Conservation (phyloP, 2,888 invertebrate genomes). For the Andricus quercusramuli region DNA sequence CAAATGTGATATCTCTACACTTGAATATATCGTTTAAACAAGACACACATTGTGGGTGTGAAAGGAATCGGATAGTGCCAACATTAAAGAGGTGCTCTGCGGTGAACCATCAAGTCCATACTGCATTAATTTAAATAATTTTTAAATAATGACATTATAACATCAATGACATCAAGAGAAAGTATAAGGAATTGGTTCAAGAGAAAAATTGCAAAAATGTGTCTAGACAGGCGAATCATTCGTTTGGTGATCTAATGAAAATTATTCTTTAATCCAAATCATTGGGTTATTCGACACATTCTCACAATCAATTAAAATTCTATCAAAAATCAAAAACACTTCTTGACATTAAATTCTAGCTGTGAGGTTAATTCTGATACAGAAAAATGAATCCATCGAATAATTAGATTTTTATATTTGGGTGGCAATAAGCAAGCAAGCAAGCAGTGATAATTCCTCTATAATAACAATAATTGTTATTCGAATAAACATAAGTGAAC, state of each 20-base stretch:
- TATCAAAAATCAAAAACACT: neutral
- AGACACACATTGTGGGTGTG: neutral
- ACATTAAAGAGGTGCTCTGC: neutral
- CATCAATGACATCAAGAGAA: constrained; percentile 34
- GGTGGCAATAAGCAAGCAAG: constrained; percentile 70
- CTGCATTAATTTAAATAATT: constrained; percentile 4
- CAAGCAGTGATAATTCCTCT: constrained; percentile 71
- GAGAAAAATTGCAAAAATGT: constrained; percentile 16
- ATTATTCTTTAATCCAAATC: neutral
- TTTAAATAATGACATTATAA: constrained; percentile 26
- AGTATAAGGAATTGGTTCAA: constrained; percentile 22
- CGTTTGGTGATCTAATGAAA: constrained; percentile 11
- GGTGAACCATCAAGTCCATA: neutral
- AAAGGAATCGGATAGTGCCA: constrained; percentile 13
- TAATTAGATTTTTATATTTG: constrained; percentile 32
- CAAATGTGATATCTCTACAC: neutral
- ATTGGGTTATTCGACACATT: neutral
- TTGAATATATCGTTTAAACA: neutral
- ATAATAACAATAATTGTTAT: constrained; percentile 56
- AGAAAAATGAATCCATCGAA: constrained; percentile 30
- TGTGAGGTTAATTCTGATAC: constrained; percentile 21
- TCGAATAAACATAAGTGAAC: neutral
- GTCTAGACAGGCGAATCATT: constrained; percentile 10
- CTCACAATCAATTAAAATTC: constrained; percentile 6
- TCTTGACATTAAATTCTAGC: neutral